Percentiles rank a stretch among this genome's conserved stretches.
Conservation (phyloP, 2,113 vertebrate genomes). For the Donacobius atricapilla region DNA sequence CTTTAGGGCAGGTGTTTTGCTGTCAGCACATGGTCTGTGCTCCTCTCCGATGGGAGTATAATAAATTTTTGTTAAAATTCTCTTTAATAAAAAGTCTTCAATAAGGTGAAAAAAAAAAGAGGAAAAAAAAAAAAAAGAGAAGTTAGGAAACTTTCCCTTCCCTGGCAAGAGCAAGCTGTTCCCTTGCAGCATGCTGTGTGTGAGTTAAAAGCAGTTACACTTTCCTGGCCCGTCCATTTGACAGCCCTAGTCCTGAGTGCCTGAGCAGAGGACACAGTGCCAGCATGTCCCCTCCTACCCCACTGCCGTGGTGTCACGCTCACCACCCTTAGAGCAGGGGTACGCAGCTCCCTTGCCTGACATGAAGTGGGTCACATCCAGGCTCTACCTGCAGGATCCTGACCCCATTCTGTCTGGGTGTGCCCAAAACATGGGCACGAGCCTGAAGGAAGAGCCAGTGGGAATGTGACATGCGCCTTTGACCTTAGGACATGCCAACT, state of each 20-base stretch:
- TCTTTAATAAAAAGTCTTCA: not conserved
- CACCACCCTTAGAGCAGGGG: not conserved
- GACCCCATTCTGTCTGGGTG: not conserved
- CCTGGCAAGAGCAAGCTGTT: not conserved
- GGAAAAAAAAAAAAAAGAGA: not conserved
- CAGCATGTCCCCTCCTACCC: not conserved
- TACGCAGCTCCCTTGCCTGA: fast-evolving
- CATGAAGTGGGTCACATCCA: not conserved
- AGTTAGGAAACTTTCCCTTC: not conserved
- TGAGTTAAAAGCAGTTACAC: not conserved
- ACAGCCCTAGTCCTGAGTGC: not conserved
- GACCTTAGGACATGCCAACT: conserved; percentile 25
- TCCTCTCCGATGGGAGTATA: not conserved
- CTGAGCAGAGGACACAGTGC: not conserved
- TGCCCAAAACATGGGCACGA: not conserved
- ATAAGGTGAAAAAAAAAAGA: not conserved
- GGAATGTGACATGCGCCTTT: not conserved
- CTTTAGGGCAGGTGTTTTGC: not conserved
- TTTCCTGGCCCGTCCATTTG: not conserved
- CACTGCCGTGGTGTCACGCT: not conserved
- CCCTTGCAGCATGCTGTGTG: not conserved
- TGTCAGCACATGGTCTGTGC: not conserved
- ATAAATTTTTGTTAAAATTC: not conserved
- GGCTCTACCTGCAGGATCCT: not conserved
- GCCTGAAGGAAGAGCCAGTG: not conserved